A percentile compares a stretch with the other conserved stretches of the same genome.
Conservation (phyloP, 2,888 invertebrate species). For the Steinernema carpocapsae region DNA sequence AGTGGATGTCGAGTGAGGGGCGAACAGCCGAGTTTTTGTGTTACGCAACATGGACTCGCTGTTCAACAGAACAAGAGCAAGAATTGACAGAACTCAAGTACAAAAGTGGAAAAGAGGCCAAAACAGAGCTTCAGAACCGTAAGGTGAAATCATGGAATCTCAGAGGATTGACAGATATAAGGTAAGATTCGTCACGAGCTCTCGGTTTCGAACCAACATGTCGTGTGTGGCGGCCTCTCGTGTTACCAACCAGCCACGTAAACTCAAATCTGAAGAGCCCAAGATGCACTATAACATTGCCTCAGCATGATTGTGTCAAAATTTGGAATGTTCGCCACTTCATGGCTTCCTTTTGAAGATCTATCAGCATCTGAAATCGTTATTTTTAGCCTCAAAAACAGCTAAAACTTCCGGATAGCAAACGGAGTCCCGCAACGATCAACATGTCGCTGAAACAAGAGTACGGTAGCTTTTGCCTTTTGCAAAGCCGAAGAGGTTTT, state of each 20-base stretch:
- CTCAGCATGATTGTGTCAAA: no score
- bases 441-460: no score
- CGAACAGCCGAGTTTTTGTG: slow-evolving; percentile 14
- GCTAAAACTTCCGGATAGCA: no score
- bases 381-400: no score
- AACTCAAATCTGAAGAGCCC: no score
- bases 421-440: no score
- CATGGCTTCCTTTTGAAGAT: no score
- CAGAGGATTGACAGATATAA: slow-evolving; percentile 32
- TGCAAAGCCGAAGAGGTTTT: no score
- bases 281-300: not conserved
- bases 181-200: not conserved
- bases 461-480: no score
- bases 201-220: slow-evolving; percentile 1
- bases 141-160: no score
- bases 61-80: not conserved
- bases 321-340: no score
- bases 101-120: not conserved
- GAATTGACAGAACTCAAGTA: not conserved
- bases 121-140: slow-evolving; percentile 7
- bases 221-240: not conserved
- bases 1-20: slow-evolving; percentile 1
- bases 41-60: slow-evolving; percentile 19
- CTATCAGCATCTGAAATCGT: no score
- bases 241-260: slow-evolving; percentile 6